phyloP scores from a whole-genome alignment of 2,113 vertebrate genomes.

The Alces alces region DNA sequence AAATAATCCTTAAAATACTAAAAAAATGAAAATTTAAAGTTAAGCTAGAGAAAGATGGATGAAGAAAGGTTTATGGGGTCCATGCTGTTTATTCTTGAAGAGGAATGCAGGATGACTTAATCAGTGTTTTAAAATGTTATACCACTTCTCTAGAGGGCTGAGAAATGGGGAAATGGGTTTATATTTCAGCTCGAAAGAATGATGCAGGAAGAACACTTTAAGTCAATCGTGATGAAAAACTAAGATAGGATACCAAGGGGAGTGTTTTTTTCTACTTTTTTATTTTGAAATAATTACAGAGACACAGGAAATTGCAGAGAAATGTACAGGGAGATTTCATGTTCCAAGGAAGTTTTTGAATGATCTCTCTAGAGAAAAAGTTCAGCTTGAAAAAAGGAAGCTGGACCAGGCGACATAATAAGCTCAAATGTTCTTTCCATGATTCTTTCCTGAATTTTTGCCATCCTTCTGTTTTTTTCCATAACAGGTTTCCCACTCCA shows the following conservation, averaged over 20 bases:
- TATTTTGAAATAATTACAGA: conserved; percentile 31
- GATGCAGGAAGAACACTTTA: neutral
- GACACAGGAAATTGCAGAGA: conserved; percentile 27
- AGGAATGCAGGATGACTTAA: neutral
- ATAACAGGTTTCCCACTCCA: neutral
- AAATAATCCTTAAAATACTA: neutral
- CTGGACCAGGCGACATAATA: neutral
- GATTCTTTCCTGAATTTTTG: neutral
- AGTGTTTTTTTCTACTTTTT: neutral
- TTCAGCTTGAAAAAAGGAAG: neutral
- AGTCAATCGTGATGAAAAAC: neutral
- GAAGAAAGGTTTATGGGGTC: neutral
- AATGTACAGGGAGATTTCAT: neutral
- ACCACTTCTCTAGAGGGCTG: neutral
- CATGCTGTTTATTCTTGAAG: conserved; percentile 11
- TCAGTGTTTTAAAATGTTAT: neutral
- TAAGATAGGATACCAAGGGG: conserved; percentile 34
- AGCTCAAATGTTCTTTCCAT: neutral
- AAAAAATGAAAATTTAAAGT: neutral
- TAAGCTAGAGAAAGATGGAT: neutral
- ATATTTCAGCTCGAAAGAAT: conserved; percentile 4
- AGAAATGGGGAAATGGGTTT: conserved; percentile 24
- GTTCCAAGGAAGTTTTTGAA: neutral
- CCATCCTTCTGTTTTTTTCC: neutral
- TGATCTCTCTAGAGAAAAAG: neutral